Conservation (phyloP, 2,797 vertebrate genomes). For the Rhabdophis nuchalis region DNA sequence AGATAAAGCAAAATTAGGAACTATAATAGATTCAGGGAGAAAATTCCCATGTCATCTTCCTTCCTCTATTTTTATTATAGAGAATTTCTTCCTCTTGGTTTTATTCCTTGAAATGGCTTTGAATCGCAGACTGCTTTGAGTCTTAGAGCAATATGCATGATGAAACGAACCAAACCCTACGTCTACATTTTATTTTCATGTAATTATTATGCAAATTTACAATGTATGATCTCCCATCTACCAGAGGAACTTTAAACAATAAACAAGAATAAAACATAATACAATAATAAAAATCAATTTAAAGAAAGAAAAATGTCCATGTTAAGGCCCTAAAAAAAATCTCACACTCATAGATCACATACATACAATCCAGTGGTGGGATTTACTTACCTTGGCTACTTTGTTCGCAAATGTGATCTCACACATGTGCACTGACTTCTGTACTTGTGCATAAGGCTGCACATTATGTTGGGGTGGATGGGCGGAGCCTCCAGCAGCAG, state of each 20-base stretch:
- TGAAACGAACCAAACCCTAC: neutral
- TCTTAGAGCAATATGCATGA: neutral
- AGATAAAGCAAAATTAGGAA: constrained; percentile 53
- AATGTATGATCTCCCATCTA: neutral
- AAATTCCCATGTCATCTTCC: neutral
- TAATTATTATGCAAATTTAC: neutral
- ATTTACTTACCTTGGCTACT: too few relatives aligned
- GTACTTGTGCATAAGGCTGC: too few relatives aligned
- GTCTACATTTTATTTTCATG: neutral
- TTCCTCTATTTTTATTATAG: neutral
- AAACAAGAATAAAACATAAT: neutral
- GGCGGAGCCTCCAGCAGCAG: too few relatives aligned
- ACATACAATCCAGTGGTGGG: neutral
- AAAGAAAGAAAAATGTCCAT: neutral
- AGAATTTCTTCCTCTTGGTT: neutral
- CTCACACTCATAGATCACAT: neutral
- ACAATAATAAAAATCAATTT: neutral
- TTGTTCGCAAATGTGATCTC: too few relatives aligned
- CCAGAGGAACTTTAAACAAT: neutral
- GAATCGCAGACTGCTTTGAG: neutral
- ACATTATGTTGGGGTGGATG: too few relatives aligned
- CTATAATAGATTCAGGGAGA: constrained; percentile 8
- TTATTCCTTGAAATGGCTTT: constrained; percentile 40
- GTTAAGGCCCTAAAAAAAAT: neutral
- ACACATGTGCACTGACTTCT: too few relatives aligned